A percentile compares a stretch with the other conserved stretches of the same genome.
These are phyloP conservation scores for Zonitis immaculata DNA, from an alignment of 2,888 invertebrate genomes.

Conservation along the genomic window DNA sequence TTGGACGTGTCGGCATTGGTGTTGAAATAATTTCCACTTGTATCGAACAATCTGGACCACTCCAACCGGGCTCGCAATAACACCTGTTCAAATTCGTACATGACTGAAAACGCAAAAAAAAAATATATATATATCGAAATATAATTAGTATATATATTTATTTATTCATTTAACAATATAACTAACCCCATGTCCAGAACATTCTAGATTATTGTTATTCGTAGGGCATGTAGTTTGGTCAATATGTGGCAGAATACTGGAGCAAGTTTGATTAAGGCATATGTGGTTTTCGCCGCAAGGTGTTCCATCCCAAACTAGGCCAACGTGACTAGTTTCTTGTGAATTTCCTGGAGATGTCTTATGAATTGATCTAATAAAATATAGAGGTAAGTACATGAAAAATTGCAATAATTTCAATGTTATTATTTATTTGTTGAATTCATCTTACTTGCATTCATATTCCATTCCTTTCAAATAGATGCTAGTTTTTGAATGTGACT, in stretches of 20 bases:
- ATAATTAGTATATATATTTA: too few species aligned
- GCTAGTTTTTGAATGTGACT: slow-evolving; percentile 80
- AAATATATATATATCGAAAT: too few species aligned
- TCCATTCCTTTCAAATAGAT: slow-evolving; percentile 84
- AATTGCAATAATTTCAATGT: background rate
- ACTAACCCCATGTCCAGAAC: slow-evolving; percentile 94
- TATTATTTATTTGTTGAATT: background rate
- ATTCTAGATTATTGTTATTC: slow-evolving; percentile 82
- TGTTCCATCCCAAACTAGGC: slow-evolving; percentile 89
- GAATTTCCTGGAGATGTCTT: slow-evolving; percentile 72
- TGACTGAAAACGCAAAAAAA: slow-evolving; percentile 61
- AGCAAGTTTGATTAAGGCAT: slow-evolving; percentile 92
- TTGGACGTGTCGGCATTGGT: slow-evolving; percentile 56
- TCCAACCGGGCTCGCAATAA: slow-evolving; percentile 85
- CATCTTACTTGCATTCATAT: slow-evolving; percentile 95
- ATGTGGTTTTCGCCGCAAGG: slow-evolving; percentile 89
- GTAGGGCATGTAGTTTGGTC: slow-evolving; percentile 86
- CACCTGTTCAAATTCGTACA: slow-evolving; percentile 93
- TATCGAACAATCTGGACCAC: slow-evolving; percentile 81
- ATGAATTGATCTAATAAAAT: slow-evolving; percentile 33
- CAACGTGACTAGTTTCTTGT: slow-evolving; percentile 54
- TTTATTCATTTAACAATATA: too few species aligned
- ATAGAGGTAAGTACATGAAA: too few species aligned
- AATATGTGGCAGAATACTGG: slow-evolving; percentile 76
- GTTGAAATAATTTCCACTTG: slow-evolving; percentile 62